These are phyloP conservation scores for Petrocephalus zakoni DNA, from an alignment of 2,113 vertebrate species.

Conservation along the genomic window DNA sequence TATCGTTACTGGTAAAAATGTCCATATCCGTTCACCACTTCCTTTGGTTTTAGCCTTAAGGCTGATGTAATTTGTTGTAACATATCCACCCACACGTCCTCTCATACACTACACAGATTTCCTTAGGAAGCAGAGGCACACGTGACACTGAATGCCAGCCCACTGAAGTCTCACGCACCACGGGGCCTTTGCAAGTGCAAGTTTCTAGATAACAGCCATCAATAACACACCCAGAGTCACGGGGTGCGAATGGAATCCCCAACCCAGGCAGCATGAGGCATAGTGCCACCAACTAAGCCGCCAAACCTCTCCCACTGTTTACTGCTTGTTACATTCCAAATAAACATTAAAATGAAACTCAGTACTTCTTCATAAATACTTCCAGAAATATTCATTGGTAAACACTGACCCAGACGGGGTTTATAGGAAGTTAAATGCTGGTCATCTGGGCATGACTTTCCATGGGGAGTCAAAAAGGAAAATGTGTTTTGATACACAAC, in stretches of 20 bases:
- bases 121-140: neutral
- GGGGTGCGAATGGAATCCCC: neutral
- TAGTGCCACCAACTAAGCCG: neutral
- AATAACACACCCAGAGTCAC: neutral
- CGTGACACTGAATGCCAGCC: neutral
- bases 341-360: neutral
- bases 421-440: neutral
- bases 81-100: neutral
- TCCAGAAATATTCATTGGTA: neutral
- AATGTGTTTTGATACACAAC: neutral
- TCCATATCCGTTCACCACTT: neutral
- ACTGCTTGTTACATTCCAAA: neutral
- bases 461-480: neutral
- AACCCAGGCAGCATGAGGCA: neutral
- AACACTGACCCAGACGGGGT: neutral
- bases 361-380: neutral
- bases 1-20: no score
- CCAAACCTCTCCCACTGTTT: neutral
- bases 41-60: neutral
- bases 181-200: neutral
- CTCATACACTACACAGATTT: neutral
- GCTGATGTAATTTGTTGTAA: neutral
- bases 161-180: neutral
- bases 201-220: neutral
- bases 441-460: neutral